These are phyloP conservation scores for Cirrhinus mrigala DNA, from an alignment of 2,797 vertebrate species.

Conservation along the genomic window DNA sequence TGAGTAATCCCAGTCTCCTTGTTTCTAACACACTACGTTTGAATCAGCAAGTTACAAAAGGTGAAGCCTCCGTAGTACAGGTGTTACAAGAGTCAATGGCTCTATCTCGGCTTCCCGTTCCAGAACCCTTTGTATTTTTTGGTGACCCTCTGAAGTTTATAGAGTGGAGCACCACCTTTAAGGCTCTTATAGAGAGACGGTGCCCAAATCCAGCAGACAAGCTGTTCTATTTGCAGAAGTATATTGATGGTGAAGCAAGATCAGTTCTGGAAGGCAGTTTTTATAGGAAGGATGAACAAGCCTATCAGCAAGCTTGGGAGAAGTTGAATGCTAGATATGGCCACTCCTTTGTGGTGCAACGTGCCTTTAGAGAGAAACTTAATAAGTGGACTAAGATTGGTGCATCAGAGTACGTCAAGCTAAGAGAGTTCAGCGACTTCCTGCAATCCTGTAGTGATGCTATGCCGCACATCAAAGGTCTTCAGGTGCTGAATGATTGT, in stretches of 20 bases:
- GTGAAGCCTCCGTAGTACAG: too few species aligned
- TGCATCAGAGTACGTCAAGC: not conserved
- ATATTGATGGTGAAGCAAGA: constrained; percentile 42
- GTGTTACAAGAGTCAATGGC: too few species aligned
- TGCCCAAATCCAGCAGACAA: too few species aligned
- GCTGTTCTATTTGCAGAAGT: too few species aligned
- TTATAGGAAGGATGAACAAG: constrained; percentile 51
- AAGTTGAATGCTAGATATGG: constrained; percentile 38
- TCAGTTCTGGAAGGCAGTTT: constrained; percentile 46
- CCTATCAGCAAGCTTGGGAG: constrained; percentile 50
- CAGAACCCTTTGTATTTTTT: too few species aligned
- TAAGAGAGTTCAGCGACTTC: constrained; percentile 51
- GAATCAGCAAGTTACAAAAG: too few species aligned
- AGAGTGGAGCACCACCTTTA: too few species aligned
- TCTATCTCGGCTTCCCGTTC: too few species aligned
- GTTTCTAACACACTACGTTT: too few species aligned
- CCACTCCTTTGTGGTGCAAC: constrained; percentile 42
- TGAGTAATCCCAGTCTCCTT: too few species aligned
- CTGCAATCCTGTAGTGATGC: constrained; percentile 31
- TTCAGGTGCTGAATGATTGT: constrained; percentile 43
- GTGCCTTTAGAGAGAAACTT: constrained; percentile 36
- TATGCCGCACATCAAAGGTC: constrained; percentile 44
- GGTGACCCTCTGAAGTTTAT: too few species aligned
- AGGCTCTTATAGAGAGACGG: too few species aligned
- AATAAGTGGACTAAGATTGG: constrained; percentile 44